phyloP scores from a whole-genome alignment of 64 coral and sea anemone species.

The Montipora capricornis region DNA sequence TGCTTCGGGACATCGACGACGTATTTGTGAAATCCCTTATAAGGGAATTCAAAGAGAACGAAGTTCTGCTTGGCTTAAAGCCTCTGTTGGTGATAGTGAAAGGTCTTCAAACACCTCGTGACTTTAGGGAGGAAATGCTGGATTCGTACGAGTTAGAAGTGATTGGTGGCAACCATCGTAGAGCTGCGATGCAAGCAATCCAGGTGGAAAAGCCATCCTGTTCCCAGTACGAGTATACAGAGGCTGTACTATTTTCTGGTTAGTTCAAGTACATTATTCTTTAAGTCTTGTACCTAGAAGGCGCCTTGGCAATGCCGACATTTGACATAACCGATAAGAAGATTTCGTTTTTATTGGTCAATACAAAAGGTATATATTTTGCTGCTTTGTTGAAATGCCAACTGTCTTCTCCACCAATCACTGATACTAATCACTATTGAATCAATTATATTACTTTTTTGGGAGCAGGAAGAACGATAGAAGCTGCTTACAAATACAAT shows the following conservation, averaged over 20 bases:
- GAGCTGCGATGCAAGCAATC: conserved; percentile 9
- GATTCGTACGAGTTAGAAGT: conserved; percentile 21
- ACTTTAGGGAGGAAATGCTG: neutral
- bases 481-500: too few relatives aligned
- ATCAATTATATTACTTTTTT: too few relatives aligned
- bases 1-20: conserved; percentile 16
- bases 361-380: too few relatives aligned
- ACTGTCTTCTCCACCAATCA: too few relatives aligned
- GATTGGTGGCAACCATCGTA: conserved; percentile 42
- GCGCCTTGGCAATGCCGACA: too few relatives aligned
- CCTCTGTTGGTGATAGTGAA: conserved; percentile 11
- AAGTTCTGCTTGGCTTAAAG: conserved; percentile 1
- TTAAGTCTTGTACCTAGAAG: too few relatives aligned
- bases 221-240: conserved; percentile 27
- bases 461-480: too few relatives aligned
- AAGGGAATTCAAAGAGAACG: conserved; percentile 31
- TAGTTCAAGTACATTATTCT: neutral
- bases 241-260: conserved; percentile 22
- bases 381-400: too few relatives aligned
- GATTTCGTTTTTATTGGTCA: too few relatives aligned
- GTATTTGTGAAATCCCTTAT: conserved; percentile 33
- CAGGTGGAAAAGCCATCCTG: neutral
- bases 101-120: neutral
- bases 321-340: too few relatives aligned
- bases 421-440: too few relatives aligned